Conservation (phyloP, 2,113 vertebrate genomes). For the Fulica atra region DNA sequence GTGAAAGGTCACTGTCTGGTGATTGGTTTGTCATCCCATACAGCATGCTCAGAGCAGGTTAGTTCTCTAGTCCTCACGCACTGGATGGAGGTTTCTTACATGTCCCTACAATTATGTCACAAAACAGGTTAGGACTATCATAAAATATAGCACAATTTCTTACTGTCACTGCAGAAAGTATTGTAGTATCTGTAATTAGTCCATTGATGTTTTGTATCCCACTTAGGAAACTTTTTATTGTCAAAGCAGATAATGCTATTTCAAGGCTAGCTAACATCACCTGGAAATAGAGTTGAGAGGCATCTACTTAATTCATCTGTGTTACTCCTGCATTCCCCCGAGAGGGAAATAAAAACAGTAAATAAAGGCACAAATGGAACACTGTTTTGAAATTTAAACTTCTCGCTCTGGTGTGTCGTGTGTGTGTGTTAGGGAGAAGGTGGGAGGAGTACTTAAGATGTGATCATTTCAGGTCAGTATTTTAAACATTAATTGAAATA, state of each 20-base stretch:
- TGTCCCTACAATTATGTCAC: rapidly evolving
- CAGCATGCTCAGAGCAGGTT: neutral
- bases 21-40: neutral
- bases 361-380: neutral
- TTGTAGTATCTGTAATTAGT: neutral
- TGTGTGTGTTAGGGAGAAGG: neutral
- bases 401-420: neutral
- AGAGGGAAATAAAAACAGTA: neutral
- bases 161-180: neutral
- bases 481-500: neutral
- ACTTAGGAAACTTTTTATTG: neutral
- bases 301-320: neutral
- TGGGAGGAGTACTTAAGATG: neutral
- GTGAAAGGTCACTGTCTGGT: neutral
- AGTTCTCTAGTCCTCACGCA: neutral
- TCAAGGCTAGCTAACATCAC: neutral
- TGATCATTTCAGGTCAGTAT: neutral
- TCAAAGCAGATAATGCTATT: neutral
- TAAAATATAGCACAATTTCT: neutral
- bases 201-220: neutral
- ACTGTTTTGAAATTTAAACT: neutral
- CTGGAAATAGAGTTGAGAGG: neutral
- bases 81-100: neutral
- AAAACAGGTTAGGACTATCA: neutral
- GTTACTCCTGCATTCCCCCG: neutral